These are phyloP conservation scores for Panthera leo DNA, from an alignment of 2,113 vertebrate species.

Conservation along the genomic window DNA sequence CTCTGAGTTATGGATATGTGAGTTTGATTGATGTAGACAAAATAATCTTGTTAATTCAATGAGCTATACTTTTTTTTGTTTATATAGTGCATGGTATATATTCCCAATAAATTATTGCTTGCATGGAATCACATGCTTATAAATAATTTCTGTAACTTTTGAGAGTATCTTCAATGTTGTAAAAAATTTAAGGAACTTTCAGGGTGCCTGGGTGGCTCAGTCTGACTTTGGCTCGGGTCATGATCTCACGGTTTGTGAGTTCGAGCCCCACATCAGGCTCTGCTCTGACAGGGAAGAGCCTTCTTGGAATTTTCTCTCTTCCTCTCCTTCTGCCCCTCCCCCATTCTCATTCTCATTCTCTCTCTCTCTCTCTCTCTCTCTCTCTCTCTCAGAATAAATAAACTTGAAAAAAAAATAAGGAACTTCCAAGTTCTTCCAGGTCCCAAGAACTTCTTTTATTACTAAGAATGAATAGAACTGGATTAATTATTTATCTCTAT, in stretches of 20 bases:
- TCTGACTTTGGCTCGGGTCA: too few species aligned
- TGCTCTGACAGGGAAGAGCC: too few species aligned
- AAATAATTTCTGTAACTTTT: conserved; percentile 2
- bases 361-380: too few species aligned
- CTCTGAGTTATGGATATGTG: background rate
- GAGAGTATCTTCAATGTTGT: background rate
- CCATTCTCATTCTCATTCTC: too few species aligned
- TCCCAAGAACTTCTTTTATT: background rate
- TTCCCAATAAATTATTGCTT: background rate
- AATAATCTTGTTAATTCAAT: background rate
- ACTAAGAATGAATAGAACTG: conserved; percentile 20
- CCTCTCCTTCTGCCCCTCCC: too few species aligned
- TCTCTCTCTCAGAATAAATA: too few species aligned
- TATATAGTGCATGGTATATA: background rate
- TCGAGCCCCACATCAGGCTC: too few species aligned
- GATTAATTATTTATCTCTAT: background rate
- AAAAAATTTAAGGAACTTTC: background rate
- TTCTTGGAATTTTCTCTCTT: too few species aligned
- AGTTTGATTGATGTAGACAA: background rate
- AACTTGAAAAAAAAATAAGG: background rate
- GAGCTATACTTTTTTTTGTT: background rate
- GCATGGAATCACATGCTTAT: background rate
- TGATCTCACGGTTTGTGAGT: too few species aligned
- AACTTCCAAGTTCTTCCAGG: background rate
- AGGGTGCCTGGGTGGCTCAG: too few species aligned